These are phyloP conservation scores for Rhagologus leucostigma DNA, from an alignment of 2,113 vertebrate genomes.

Conservation along the genomic window DNA sequence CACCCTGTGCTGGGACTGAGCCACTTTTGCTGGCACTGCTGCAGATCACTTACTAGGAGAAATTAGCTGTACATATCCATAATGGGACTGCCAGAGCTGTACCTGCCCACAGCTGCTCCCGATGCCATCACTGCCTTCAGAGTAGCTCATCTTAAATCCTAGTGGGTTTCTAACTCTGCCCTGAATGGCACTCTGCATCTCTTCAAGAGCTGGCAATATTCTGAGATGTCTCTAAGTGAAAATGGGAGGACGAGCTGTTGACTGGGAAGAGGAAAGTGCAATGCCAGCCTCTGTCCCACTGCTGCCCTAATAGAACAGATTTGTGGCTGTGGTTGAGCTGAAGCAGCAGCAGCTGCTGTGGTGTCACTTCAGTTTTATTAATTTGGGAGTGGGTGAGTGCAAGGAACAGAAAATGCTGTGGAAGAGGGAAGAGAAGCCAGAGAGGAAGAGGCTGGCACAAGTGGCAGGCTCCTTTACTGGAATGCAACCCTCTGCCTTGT, in stretches of 20 bases:
- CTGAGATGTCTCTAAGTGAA: background rate
- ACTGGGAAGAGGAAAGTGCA: background rate
- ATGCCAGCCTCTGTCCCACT: background rate
- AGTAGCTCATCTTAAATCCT: background rate
- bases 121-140: fast-evolving
- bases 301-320: background rate
- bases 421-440: background rate
- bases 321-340: background rate
- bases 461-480: background rate
- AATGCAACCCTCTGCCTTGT: background rate
- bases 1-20: background rate
- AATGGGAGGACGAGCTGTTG: background rate
- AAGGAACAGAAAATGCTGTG: background rate
- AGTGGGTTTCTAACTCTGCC: background rate
- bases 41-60: background rate
- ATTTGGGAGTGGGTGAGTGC: background rate
- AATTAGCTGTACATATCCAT: background rate
- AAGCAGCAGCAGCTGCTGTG: background rate
- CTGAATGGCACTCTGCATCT: background rate
- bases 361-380: background rate
- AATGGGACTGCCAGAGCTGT: background rate
- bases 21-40: background rate
- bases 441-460: background rate
- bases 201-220: background rate
- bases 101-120: background rate